A percentile compares a stretch with the other conserved stretches of the same genome.
phyloP scores from a whole-genome alignment of 2,797 vertebrate species.

The Leptoclinus maculatus region DNA sequence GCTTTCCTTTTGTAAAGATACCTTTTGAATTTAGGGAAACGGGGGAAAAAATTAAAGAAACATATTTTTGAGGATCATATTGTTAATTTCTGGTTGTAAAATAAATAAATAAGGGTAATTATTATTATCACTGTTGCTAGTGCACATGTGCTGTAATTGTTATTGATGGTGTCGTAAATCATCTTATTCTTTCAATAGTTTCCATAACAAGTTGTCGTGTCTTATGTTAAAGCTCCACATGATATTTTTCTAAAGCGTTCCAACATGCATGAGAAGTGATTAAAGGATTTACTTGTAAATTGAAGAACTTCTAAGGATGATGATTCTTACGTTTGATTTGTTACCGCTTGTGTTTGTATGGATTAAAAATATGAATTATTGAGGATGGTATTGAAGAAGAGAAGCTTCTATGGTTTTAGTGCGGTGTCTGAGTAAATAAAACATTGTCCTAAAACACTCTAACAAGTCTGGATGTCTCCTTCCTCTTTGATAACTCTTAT shows the following conservation, averaged over 20 bases:
- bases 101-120: slow-evolving; percentile 27
- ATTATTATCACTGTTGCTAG: slow-evolving; percentile 71
- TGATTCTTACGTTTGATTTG: slow-evolving; percentile 62
- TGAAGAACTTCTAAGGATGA: slow-evolving; percentile 35
- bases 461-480: not conserved
- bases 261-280: slow-evolving; percentile 80
- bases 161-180: slow-evolving; percentile 88
- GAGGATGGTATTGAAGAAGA: slow-evolving; percentile 63
- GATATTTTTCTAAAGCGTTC: slow-evolving; percentile 84
- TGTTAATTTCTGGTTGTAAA: slow-evolving; percentile 73
- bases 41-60: slow-evolving; percentile 38
- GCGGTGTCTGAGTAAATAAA: slow-evolving; percentile 78
- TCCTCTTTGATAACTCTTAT: too few species aligned
- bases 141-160: slow-evolving; percentile 92
- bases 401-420: slow-evolving; percentile 71
- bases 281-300: slow-evolving; percentile 35
- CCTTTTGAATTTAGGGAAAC: slow-evolving; percentile 60
- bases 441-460: slow-evolving; percentile 19
- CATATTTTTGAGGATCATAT: slow-evolving; percentile 87
- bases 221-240: slow-evolving; percentile 77
- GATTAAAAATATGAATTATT: slow-evolving; percentile 62
- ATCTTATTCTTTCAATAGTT: slow-evolving; percentile 74
- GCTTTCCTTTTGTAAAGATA: slow-evolving; percentile 61
- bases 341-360: slow-evolving; percentile 76
- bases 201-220: slow-evolving; percentile 78